Evolutionary conservation across 2,797 vertebrate genomes (phyloP), one percentile per base, ranked within the genome.

Genomic region (Nasua narica): DNA sequence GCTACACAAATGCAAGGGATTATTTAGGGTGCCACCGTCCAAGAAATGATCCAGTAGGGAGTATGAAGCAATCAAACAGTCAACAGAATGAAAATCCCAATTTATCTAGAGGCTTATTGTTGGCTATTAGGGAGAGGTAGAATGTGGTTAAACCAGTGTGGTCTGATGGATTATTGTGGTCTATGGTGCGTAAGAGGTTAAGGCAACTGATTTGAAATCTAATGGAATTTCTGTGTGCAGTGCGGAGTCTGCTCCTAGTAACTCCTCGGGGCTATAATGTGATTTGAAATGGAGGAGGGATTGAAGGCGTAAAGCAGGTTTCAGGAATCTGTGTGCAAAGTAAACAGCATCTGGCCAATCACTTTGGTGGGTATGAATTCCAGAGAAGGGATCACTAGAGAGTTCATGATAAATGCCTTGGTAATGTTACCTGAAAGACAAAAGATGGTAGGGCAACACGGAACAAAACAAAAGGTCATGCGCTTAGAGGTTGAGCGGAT

Each of bases 211-310:
- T 89, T 40, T 91, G 70, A 91, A 94, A 96, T 95, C 87, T 92
- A 94, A 96, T 85, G 50, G 81, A 82, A 96, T 97, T 95, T 95
- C 85, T 69, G 16, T 46, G 81, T 95, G 77, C 78, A 83, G 84
- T 78, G 37, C 82, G 65, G 77, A 93, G 69, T 92, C 60, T 25
- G 54, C 46, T 58, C 48, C 85, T 29, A 81, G 37, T 56, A 78
- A 89, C 58, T 95, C 88, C 60, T 93, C 0, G 0, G 78, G 48
- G 52, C 92, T 96, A 23, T 90, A 85, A 89, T 90, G 87, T 92
- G 85, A 95, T 97, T 90, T 96, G 67, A 97, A 94, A 91, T 90
- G 11, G 67, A 89, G 81, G 56, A 97, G 35, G 92, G 54, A 60
- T 13, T 52, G 81, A 85, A 92, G 85, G 15, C 2, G 0, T 72